Percentiles rank a stretch among this genome's conserved stretches.
Evolutionary conservation across 2,888 invertebrate species (phyloP).

Genomic region (Pammene fasciana): DNA sequence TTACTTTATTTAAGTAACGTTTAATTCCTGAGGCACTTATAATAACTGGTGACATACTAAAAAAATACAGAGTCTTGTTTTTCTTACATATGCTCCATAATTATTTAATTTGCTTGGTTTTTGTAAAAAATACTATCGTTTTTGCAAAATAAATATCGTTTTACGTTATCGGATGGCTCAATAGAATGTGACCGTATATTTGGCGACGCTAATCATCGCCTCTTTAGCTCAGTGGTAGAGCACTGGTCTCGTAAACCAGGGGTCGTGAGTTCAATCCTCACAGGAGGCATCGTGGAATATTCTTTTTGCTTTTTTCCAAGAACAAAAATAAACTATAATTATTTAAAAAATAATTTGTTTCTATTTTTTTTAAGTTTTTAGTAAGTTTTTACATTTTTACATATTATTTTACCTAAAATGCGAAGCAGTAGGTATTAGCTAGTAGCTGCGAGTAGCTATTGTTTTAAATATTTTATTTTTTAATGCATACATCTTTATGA

Average conservation of each 20-base stretch:
- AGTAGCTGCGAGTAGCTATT: too few relatives aligned
- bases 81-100: too few relatives aligned
- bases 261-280: slow-evolving; percentile 93
- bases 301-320: slow-evolving; percentile 1
- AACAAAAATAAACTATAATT: not conserved
- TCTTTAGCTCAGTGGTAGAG: slow-evolving; percentile 93
- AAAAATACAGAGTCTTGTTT: too few relatives aligned
- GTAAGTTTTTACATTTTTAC: not conserved
- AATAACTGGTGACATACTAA: too few relatives aligned
- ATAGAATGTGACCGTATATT: slow-evolving; percentile 55
- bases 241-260: slow-evolving; percentile 93
- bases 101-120: not conserved
- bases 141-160: not conserved
- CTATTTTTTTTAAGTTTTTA: not conserved
- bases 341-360: not conserved
- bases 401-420: too few relatives aligned
- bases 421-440: too few relatives aligned
- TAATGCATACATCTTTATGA: too few relatives aligned
- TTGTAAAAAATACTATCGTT: not conserved
- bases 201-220: slow-evolving; percentile 74
- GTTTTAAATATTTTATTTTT: too few relatives aligned
- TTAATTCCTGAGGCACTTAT: too few relatives aligned
- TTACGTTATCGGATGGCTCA: slow-evolving; percentile 22
- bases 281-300: slow-evolving; percentile 84
- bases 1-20: too few relatives aligned